Evolutionary conservation across 64 coral and sea anemone genomes (phyloP).

Genomic region (Stichodactyla mertensii): DNA sequence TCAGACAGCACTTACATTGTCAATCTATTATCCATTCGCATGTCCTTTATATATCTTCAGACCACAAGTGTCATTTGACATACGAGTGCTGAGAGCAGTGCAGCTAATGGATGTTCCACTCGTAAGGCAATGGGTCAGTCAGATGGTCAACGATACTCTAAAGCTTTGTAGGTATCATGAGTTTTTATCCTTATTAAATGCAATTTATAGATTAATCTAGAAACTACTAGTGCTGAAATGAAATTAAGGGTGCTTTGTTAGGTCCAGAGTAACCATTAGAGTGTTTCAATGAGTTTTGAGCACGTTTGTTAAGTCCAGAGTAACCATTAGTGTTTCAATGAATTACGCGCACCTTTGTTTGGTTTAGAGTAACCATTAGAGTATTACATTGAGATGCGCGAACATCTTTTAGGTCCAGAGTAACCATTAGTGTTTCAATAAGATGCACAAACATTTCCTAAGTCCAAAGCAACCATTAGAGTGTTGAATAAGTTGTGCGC

Average conservation of each 20-base stretch:
- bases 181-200: not conserved
- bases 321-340: not conserved
- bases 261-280: not conserved
- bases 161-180: conserved; percentile 45
- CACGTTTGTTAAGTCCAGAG: not conserved
- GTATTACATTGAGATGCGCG: not conserved
- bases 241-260: not conserved
- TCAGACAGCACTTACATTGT: too few species aligned
- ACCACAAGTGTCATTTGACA: conserved; percentile 57
- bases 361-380: not conserved
- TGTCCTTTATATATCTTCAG: conserved; percentile 12
- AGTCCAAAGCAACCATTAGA: too few species aligned
- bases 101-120: conserved; percentile 74
- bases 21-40: too few species aligned
- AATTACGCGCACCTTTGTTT: not conserved
- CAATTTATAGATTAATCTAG: too few species aligned
- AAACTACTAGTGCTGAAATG: not conserved
- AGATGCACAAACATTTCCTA: too few species aligned
- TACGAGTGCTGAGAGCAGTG: conserved; percentile 56
- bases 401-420: not conserved
- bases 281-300: not conserved
- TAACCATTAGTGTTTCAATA: too few species aligned
- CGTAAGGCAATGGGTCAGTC: conserved; percentile 53
- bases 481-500: too few species aligned
- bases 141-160: conserved; percentile 55